These are phyloP conservation scores for Blomia tropicalis DNA, from an alignment of 2,888 invertebrate genomes.

Conservation along the genomic window DNA sequence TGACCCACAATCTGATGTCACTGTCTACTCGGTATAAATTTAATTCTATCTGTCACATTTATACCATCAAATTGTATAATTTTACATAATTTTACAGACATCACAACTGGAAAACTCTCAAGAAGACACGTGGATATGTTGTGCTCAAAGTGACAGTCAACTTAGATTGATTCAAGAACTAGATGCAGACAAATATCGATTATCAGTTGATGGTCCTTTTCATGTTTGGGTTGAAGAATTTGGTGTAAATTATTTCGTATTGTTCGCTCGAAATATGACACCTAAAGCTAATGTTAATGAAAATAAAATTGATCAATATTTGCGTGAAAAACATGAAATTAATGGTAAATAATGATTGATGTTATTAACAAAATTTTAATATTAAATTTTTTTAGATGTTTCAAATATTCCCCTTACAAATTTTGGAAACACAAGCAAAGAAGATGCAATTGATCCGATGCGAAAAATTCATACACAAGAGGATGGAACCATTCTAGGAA, in stretches of 20 bases:
- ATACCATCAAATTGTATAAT: background rate
- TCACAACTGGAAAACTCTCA: constrained; percentile 42
- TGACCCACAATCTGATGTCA: constrained; percentile 53
- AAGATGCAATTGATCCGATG: constrained; percentile 34
- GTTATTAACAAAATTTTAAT: no score
- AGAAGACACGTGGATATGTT: constrained; percentile 82
- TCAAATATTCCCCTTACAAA: constrained; percentile 33
- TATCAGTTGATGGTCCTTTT: constrained; percentile 72
- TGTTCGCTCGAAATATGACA: constrained; percentile 47
- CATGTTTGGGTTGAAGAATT: constrained; percentile 58
- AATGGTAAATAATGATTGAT: constrained; percentile 9
- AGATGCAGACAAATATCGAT: constrained; percentile 41
- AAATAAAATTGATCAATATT: constrained; percentile 6
- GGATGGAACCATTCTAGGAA: constrained; percentile 68
- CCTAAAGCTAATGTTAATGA: constrained; percentile 3
- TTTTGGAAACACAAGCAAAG: constrained; percentile 31
- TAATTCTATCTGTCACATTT: background rate
- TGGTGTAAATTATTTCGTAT: constrained; percentile 62
- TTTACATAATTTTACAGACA: constrained; percentile 13
- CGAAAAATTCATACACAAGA: constrained; percentile 75
- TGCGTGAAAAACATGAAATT: background rate
- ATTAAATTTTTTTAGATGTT: constrained; percentile 53
- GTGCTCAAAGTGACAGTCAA: constrained; percentile 64
- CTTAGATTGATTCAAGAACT: constrained; percentile 51
- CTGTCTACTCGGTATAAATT: constrained; percentile 46